Conservation (phyloP, 2,113 vertebrate species). For the Rhombomys opimus region DNA sequence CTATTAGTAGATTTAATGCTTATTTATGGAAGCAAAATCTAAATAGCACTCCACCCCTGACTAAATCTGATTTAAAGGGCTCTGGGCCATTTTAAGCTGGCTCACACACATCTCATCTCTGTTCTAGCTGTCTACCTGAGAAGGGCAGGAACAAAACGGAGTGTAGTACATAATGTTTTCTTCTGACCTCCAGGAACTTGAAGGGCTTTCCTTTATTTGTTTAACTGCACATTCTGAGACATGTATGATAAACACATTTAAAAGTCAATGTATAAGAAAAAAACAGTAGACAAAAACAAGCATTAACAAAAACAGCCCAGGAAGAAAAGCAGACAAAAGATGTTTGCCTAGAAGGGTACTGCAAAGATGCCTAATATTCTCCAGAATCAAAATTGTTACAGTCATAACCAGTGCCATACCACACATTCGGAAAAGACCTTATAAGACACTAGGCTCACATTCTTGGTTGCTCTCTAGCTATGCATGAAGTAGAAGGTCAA, state of each 20-base stretch:
- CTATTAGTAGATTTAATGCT: not conserved
- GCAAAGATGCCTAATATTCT: not conserved
- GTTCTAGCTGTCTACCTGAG: not conserved
- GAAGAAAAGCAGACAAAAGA: not conserved
- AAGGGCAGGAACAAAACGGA: not conserved
- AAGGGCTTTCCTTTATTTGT: not conserved
- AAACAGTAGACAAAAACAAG: not conserved
- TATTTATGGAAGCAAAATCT: not conserved
- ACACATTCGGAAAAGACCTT: not conserved
- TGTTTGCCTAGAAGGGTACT: not conserved
- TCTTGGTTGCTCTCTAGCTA: not conserved
- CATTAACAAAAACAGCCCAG: not conserved
- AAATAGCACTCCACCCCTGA: not conserved
- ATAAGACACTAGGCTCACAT: not conserved
- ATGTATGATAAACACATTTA: not conserved
- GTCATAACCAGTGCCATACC: not conserved
- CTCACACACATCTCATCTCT: not conserved
- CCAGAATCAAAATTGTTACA: not conserved
- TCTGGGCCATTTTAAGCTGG: not conserved
- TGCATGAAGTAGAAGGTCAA: not conserved
- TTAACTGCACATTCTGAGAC: not conserved
- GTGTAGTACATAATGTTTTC: too few relatives aligned
- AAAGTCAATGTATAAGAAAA: not conserved
- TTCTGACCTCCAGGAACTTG: not conserved
- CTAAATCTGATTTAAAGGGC: not conserved